Base-by-base conservation (phyloP, 2,888 invertebrate genomes). In the Thymelicus sylvestris region DNA sequence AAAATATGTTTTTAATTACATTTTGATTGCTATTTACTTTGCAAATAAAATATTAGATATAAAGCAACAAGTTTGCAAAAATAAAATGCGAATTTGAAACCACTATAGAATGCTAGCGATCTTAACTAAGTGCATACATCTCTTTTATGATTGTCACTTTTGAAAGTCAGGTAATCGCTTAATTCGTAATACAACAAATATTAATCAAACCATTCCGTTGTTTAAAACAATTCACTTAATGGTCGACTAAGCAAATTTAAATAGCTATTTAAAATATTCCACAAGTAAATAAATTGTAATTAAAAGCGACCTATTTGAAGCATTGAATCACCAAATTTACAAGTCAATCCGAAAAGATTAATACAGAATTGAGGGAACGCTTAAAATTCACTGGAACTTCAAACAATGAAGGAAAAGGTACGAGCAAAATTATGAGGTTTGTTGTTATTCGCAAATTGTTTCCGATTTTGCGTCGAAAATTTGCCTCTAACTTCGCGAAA, bases 371-470 rank as follows among this genome's bases (percentile, higher is more conserved):
- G 62, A 73, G 72, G 67, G 71, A 72, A 62, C 61, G 61, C 60
- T 73, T 75, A 71, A 74, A 78, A 79, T 80, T 76, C 76, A 75
- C 74, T 73, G 74, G 73, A 63, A 64, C 75, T 64, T 66, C 70
- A 72, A 83, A 86, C 86, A 88, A 86, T 86, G 77, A 80, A 76
- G 78, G 74, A 66, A 75, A 86, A 89, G 87, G 88, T 87, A 84
- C 82, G 77, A 77, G 76, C 72, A 82, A 79, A 90, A 89, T 91
- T 90, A 90, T 88, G 87, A 87, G 89, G 84, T 86, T 86, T 87
- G 89, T 89, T 91, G 87, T 87, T 90, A 88, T 86, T 86, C 79
- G 80, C 78, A 88, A 90, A 91, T 90, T 91, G 90, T 91, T 90
- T 86, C 90, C 86, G 86, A 90, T 88, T 88, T 86, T 80, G 79